These are phyloP conservation scores for Drosophila micromelanica DNA, from an alignment of 1,140 invertebrate species.

Conservation along the genomic window DNA sequence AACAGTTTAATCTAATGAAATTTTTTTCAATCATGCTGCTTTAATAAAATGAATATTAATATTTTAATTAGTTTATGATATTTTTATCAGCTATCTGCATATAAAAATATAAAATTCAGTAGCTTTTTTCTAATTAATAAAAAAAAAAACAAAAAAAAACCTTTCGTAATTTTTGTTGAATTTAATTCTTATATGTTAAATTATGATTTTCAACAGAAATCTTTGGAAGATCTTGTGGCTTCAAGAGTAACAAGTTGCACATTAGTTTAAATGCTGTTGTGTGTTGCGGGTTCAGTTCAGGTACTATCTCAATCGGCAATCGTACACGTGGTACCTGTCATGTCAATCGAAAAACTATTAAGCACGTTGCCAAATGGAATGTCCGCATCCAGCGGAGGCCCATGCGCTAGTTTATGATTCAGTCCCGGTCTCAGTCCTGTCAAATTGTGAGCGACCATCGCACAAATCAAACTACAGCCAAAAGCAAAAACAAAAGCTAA, in stretches of 20 bases:
- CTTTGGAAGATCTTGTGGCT: background rate
- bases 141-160: no score
- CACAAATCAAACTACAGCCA: slow-evolving; percentile 22
- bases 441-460: slow-evolving; percentile 28
- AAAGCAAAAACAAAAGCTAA: slow-evolving; percentile 4
- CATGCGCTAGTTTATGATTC: slow-evolving; percentile 23
- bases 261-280: slow-evolving; percentile 10
- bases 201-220: no score
- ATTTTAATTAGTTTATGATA: no score
- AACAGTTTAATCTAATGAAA: no score
- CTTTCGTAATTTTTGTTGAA: no score
- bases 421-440: slow-evolving; percentile 41
- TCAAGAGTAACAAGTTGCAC: background rate
- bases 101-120: no score
- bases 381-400: background rate
- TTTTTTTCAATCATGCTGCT: no score
- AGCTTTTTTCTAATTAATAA: no score
- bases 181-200: no score
- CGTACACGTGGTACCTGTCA: slow-evolving; percentile 20
- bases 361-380: slow-evolving; percentile 18
- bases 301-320: slow-evolving; percentile 24
- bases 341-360: slow-evolving; percentile 32
- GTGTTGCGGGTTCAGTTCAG: background rate
- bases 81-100: no score
- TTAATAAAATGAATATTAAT: no score